Evolutionary conservation across 2,888 invertebrate genomes (phyloP).

Genomic region (Yponomeuta sedellus): DNA sequence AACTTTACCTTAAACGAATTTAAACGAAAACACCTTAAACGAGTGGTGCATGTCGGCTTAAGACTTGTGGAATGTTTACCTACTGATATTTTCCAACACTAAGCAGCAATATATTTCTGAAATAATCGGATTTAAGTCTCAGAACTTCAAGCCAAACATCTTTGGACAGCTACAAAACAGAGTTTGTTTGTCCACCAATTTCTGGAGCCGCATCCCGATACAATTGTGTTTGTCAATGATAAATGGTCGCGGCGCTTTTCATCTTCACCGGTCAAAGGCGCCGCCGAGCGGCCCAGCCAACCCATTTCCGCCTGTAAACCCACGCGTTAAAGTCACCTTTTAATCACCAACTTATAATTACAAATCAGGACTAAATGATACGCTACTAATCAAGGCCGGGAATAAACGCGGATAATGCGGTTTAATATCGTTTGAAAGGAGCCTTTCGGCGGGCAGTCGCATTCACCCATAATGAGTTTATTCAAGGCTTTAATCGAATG

Average conservation of each 20-base stretch:
- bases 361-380: conserved; percentile 73
- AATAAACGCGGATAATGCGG: conserved; percentile 73
- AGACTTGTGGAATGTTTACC: background rate
- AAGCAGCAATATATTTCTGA: background rate
- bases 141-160: background rate
- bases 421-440: conserved; percentile 73
- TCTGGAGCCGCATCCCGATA: conserved; percentile 62
- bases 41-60: no score
- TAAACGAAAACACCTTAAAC: no score
- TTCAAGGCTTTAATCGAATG: conserved; percentile 73
- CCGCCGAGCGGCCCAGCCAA: conserved; percentile 39
- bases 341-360: conserved; percentile 53
- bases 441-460: conserved; percentile 69
- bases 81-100: background rate
- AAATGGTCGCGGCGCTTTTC: conserved; percentile 74
- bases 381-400: conserved; percentile 73
- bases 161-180: conserved; percentile 16
- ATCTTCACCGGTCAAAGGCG: conserved; percentile 67
- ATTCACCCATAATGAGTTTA: conserved; percentile 73
- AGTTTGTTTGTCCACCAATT: conserved; percentile 72
- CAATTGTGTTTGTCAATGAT: conserved; percentile 76
- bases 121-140: background rate
- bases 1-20: no score
- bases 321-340: conserved; percentile 32
- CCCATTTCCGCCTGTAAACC: conserved; percentile 35